These are phyloP conservation scores for Hucho hucho DNA, from an alignment of 2,113 vertebrate genomes.

Conservation along the genomic window DNA sequence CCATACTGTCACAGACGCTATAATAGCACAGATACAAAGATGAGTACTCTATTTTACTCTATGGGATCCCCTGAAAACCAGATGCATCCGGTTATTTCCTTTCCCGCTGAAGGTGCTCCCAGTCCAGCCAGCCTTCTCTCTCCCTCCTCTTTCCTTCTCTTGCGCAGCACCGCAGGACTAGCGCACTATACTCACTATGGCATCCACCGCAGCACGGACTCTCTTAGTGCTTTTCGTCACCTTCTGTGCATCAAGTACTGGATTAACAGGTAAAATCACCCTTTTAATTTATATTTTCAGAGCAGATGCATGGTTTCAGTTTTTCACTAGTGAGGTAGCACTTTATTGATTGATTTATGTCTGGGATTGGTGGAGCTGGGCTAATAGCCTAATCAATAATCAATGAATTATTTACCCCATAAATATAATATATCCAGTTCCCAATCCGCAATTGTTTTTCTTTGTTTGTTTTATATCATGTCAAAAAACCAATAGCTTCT, in stretches of 20 bases:
- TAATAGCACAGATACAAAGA: too few species aligned
- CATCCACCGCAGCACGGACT: constrained; percentile 71
- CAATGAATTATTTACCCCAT: neutral
- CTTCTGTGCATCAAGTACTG: constrained; percentile 63
- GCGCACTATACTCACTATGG: constrained; percentile 69
- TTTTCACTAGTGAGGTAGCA: neutral
- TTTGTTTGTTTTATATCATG: neutral
- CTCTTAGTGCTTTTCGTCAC: constrained; percentile 70
- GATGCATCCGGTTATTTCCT: constrained; percentile 14
- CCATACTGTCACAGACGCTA: too few species aligned
- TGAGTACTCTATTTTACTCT: too few species aligned
- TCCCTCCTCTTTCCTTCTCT: constrained; percentile 30
- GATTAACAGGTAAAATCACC: constrained; percentile 66
- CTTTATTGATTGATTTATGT: neutral
- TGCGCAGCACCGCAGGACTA: constrained; percentile 53
- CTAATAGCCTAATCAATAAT: neutral
- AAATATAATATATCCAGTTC: neutral
- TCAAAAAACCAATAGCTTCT: neutral
- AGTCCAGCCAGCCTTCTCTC: constrained; percentile 33
- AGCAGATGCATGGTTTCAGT: constrained; percentile 26
- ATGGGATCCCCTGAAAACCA: constrained; percentile 22
- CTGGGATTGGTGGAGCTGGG: neutral
- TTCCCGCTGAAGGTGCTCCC: neutral
- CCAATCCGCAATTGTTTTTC: neutral
- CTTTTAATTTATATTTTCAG: neutral